Evolutionary conservation across 2,888 invertebrate species (phyloP).

Genomic region (Melieria omissa): DNA sequence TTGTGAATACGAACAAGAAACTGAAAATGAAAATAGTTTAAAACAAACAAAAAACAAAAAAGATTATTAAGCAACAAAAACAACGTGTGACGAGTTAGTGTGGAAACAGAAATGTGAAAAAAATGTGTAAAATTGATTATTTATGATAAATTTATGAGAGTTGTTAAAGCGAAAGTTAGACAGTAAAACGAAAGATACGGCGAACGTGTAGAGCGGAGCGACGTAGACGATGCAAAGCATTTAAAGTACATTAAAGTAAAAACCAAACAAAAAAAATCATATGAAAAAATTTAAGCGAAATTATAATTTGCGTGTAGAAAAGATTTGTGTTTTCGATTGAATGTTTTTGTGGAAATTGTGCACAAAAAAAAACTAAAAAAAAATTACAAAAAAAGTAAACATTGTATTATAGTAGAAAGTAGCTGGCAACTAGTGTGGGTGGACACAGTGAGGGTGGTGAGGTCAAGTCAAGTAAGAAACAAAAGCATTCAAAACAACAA

Average conservation of each 20-base stretch:
- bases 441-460: background rate
- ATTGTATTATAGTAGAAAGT: too few relatives aligned
- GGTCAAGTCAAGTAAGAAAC: background rate
- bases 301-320: too few relatives aligned
- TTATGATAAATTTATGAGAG: constrained; percentile 8
- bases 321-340: constrained; percentile 42
- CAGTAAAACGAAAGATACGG: background rate
- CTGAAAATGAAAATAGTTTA: constrained; percentile 28
- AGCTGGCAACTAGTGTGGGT: too few relatives aligned
- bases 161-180: constrained; percentile 34
- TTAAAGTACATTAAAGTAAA: constrained; percentile 32
- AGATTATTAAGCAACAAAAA: background rate
- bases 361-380: background rate
- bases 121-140: constrained; percentile 8
- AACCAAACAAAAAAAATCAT: too few relatives aligned
- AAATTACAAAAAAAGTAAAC: background rate
- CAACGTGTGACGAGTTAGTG: too few relatives aligned
- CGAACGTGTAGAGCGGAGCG: background rate
- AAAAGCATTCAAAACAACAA: constrained; percentile 11
- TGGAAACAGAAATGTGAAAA: too few relatives aligned
- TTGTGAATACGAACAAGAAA: constrained; percentile 36
- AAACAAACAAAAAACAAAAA: background rate
- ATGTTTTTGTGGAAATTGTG: constrained; percentile 7
- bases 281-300: too few relatives aligned
- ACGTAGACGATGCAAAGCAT: constrained; percentile 51